A percentile compares a stretch with the other conserved stretches of the same genome.
These are phyloP conservation scores for Oophaga sylvatica DNA, from an alignment of 2,797 vertebrate species.

Conservation along the genomic window DNA sequence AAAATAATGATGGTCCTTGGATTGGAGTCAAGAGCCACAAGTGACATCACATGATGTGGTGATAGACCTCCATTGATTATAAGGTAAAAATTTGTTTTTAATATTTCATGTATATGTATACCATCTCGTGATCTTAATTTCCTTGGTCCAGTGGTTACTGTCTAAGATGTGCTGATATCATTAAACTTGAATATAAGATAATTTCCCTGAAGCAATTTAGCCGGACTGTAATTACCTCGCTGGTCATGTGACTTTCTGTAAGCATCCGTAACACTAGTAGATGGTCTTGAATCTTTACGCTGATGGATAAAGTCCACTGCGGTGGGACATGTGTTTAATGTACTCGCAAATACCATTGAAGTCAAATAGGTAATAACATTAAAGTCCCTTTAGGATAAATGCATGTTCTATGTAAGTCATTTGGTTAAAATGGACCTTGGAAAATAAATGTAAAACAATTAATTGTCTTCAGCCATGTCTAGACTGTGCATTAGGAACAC, in stretches of 20 bases:
- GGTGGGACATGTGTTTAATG: constrained; percentile 41
- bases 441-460: constrained; percentile 56
- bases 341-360: constrained; percentile 32
- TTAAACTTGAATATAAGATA: background rate
- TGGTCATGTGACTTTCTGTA: constrained; percentile 34
- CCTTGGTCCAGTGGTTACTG: background rate
- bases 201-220: constrained; percentile 4
- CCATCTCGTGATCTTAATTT: background rate
- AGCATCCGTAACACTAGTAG: constrained; percentile 24
- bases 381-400: constrained; percentile 53
- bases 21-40: background rate
- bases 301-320: constrained; percentile 39
- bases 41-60: background rate
- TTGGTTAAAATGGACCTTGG: constrained; percentile 53
- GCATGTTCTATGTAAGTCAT: constrained; percentile 51
- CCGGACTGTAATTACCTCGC: background rate
- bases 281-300: constrained; percentile 4
- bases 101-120: background rate
- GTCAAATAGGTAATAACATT: constrained; percentile 50
- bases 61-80: background rate
- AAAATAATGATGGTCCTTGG: no score
- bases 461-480: constrained; percentile 54
- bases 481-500: constrained; percentile 59
- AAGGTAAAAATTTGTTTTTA: background rate
- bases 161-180: background rate